A percentile compares a stretch with the other conserved stretches of the same genome.
These are phyloP conservation scores for Neogobius melanostomus DNA, from an alignment of 2,113 vertebrate species.

Conservation along the genomic window DNA sequence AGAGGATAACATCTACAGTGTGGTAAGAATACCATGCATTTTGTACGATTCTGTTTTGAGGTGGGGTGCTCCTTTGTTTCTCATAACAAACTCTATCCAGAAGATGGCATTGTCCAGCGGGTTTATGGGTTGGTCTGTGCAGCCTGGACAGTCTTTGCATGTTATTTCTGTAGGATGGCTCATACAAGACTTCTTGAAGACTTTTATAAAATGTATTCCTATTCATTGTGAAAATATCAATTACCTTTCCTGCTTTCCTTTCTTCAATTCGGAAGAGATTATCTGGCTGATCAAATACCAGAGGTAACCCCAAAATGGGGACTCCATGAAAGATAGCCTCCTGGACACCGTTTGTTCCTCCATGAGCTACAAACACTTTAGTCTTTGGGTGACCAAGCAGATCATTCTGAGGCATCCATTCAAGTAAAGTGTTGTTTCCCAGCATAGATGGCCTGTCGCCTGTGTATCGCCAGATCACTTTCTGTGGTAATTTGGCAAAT, in stretches of 20 bases:
- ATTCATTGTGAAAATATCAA: conserved; percentile 52
- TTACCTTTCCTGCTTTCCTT: conserved; percentile 64
- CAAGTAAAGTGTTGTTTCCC: conserved; percentile 72
- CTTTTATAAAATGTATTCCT: conserved; percentile 50
- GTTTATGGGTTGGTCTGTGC: conserved; percentile 66
- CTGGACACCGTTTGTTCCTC: conserved; percentile 73
- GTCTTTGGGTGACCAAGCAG: conserved; percentile 70
- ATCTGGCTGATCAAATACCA: conserved; percentile 74
- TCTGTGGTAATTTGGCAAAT: conserved; percentile 72
- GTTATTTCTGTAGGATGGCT: conserved; percentile 67
- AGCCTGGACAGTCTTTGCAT: conserved; percentile 74
- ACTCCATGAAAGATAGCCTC: conserved; percentile 74
- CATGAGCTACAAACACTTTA: conserved; percentile 69
- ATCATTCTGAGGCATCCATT: conserved; percentile 77
- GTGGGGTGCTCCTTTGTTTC: conserved; percentile 75
- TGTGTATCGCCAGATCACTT: conserved; percentile 72
- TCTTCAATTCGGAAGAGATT: conserved; percentile 60
- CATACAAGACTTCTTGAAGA: conserved; percentile 63
- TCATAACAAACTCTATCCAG: conserved; percentile 80
- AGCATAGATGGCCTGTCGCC: conserved; percentile 54
- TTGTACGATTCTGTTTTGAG: conserved; percentile 70
- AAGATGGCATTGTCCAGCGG: conserved; percentile 71
- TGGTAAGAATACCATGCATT: conserved; percentile 71
- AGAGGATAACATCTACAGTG: conserved; percentile 63
- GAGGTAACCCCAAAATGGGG: conserved; percentile 70